Conservation (phyloP, 2,113 vertebrate genomes). For the Calidris pygmaea region DNA sequence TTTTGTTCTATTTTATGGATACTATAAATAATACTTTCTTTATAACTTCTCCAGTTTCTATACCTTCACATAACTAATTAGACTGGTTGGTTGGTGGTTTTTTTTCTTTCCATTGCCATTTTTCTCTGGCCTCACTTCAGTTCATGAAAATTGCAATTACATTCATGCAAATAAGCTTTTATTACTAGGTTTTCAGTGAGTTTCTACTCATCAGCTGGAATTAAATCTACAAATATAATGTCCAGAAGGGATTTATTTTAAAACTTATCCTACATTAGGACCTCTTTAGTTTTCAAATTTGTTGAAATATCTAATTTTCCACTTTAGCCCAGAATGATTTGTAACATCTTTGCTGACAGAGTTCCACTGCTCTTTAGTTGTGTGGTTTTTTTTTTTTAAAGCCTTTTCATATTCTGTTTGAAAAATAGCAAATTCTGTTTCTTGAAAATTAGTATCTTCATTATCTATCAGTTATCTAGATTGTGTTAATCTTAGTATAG, state of each 20-base stretch:
- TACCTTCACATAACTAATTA: not conserved
- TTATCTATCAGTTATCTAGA: not conserved
- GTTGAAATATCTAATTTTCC: not conserved
- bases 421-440: not conserved
- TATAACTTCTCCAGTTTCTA: not conserved
- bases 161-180: not conserved
- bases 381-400: no score
- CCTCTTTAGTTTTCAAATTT: not conserved
- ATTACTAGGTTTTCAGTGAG: not conserved
- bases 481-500: not conserved
- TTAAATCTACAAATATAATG: not conserved
- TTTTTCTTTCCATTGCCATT: not conserved
- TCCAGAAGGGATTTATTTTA: not conserved
- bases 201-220: not conserved
- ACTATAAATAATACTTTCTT: not conserved
- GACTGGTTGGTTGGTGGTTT: accelerated
- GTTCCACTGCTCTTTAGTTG: not conserved
- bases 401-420: not conserved
- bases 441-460: not conserved
- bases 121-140: not conserved
- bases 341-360: not conserved
- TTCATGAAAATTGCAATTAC: not conserved
- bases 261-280: not conserved
- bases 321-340: not conserved
- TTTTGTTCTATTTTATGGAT: not conserved